phyloP scores from a whole-genome alignment of 2,113 vertebrate genomes.

The Phyllopteryx taeniolatus region DNA sequence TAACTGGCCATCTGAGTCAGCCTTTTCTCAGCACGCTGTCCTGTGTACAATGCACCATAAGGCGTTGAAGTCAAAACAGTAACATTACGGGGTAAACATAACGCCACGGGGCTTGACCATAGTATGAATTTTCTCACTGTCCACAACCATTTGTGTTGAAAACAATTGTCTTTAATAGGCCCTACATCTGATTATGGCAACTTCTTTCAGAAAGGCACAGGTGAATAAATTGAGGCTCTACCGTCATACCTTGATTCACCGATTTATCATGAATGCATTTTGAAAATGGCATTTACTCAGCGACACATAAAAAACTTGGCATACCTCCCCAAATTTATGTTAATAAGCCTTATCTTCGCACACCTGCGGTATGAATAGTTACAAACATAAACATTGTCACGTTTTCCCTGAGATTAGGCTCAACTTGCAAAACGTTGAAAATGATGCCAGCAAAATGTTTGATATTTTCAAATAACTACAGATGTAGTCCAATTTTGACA shows the following conservation, averaged over 20 bases:
- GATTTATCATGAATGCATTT: background rate
- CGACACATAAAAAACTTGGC: background rate
- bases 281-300: background rate
- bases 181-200: background rate
- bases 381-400: background rate
- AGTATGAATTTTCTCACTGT: background rate
- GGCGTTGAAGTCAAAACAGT: too few relatives aligned
- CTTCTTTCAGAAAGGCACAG: background rate
- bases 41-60: background rate
- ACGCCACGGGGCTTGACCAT: background rate
- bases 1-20: background rate
- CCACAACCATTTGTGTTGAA: background rate
- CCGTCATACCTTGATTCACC: background rate
- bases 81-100: background rate
- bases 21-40: background rate
- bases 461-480: background rate
- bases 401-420: background rate
- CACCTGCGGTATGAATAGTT: too few relatives aligned
- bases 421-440: background rate
- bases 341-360: too few relatives aligned
- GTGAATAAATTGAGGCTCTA: background rate
- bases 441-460: background rate
- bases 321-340: background rate
- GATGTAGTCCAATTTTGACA: background rate
- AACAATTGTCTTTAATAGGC: background rate